Percentiles rank a stretch among this genome's conserved stretches.
These are phyloP conservation scores for Plectrocnemia conspersa DNA, from an alignment of 1,140 invertebrate species.

Conservation along the genomic window DNA sequence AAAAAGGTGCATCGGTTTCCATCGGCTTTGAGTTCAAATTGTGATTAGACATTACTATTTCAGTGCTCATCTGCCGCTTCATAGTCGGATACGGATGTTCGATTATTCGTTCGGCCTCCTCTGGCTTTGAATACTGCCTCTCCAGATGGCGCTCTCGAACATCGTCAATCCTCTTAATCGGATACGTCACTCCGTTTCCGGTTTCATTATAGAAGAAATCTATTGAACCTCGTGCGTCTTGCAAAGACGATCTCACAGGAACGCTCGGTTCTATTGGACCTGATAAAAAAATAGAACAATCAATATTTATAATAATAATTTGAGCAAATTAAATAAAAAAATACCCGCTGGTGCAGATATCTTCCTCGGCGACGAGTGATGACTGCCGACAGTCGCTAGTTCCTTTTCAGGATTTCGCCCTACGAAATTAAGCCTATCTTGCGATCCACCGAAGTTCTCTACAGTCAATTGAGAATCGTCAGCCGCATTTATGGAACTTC, in stretches of 20 bases:
- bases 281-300: constrained; percentile 3
- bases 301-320: constrained; percentile 3
- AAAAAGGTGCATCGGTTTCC: constrained; percentile 45
- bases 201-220: constrained; percentile 63
- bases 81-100: constrained; percentile 43
- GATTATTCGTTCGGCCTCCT: constrained; percentile 33
- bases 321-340: constrained; percentile 12
- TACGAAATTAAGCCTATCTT: constrained; percentile 68
- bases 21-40: constrained; percentile 53
- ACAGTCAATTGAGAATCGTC: constrained; percentile 86
- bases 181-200: constrained; percentile 38
- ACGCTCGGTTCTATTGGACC: constrained; percentile 51
- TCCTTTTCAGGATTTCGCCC: constrained; percentile 74
- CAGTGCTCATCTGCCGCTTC: constrained; percentile 53
- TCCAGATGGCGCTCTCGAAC: constrained; percentile 16
- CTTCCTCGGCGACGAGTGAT: constrained; percentile 48
- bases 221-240: constrained; percentile 68
- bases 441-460: constrained; percentile 86
- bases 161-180: constrained; percentile 24
- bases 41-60: constrained; percentile 52
- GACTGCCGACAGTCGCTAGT: constrained; percentile 43
- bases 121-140: constrained; percentile 32
- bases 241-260: constrained; percentile 64
- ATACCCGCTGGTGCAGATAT: constrained; percentile 53
- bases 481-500: constrained; percentile 79